Evolutionary conservation across 2,888 invertebrate genomes (phyloP).

Genomic region (Gisinianus flammeolus): DNA sequence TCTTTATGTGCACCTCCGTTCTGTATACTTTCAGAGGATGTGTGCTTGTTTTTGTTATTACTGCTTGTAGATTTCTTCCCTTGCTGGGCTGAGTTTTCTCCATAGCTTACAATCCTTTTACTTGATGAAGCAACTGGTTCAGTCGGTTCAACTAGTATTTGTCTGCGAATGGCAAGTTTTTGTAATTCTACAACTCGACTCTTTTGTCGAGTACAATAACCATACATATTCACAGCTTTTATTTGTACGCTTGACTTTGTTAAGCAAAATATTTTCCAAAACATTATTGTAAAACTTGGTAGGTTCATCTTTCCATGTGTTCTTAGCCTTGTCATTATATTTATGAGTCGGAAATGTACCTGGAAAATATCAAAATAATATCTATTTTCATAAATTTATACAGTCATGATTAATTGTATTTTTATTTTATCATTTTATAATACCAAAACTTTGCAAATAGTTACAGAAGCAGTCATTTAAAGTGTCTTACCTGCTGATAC

Average conservation of each 20-base stretch:
- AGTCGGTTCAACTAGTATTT: neutral
- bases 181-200: neutral
- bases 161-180: neutral
- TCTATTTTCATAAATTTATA: too few species aligned
- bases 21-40: neutral
- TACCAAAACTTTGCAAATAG: too few species aligned
- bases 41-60: neutral
- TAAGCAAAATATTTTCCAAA: conserved; percentile 21
- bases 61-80: neutral
- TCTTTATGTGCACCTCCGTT: neutral
- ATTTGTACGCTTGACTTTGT: conserved; percentile 18
- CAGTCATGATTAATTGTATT: too few species aligned
- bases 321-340: neutral
- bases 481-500: too few species aligned
- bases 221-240: conserved; percentile 2
- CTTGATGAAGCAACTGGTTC: neutral
- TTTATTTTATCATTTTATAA: too few species aligned
- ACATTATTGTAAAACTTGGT: conserved; percentile 12
- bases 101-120: neutral
- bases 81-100: neutral
- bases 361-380: conserved; percentile 10
- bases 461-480: too few species aligned
- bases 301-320: neutral
- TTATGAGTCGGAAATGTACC: conserved; percentile 20
- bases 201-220: conserved; percentile 20